These are phyloP conservation scores for Laticauda colubrina DNA, from an alignment of 2,113 vertebrate genomes.

Conservation along the genomic window DNA sequence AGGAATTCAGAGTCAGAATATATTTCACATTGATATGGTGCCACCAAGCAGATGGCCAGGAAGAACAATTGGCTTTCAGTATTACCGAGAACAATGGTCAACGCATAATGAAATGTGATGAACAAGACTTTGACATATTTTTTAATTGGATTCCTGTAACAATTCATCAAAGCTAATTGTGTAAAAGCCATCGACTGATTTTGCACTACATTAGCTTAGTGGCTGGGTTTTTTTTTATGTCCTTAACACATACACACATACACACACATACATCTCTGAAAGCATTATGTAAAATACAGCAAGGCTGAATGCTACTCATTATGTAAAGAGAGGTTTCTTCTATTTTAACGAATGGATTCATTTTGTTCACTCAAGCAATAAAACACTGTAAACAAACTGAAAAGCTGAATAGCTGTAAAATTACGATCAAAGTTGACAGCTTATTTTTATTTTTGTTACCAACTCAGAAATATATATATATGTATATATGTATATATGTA, in stretches of 20 bases:
- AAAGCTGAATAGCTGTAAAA: not conserved
- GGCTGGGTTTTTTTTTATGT: not conserved
- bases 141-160: not conserved
- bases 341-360: slow-evolving; percentile 8
- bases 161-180: slow-evolving; percentile 4
- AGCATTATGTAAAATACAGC: slow-evolving; percentile 16
- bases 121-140: slow-evolving; percentile 3
- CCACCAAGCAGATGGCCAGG: not conserved
- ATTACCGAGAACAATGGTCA: not conserved
- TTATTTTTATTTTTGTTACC: slow-evolving; percentile 22
- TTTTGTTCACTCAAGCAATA: slow-evolving; percentile 18
- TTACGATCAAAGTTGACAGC: slow-evolving; percentile 19
- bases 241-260: not conserved
- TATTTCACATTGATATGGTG: not conserved
- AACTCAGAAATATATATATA: not conserved
- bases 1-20: not conserved
- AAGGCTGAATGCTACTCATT: not conserved
- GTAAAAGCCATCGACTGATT: not conserved
- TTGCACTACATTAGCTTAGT: not conserved
- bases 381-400: not conserved
- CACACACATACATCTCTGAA: not conserved
- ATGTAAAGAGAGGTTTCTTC: not conserved
- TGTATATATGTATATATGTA: not conserved
- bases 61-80: not conserved
- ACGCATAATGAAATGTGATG: not conserved